Evolutionary conservation across 2,797 vertebrate species (phyloP).

Genomic region (Champsocephalus gunnari): DNA sequence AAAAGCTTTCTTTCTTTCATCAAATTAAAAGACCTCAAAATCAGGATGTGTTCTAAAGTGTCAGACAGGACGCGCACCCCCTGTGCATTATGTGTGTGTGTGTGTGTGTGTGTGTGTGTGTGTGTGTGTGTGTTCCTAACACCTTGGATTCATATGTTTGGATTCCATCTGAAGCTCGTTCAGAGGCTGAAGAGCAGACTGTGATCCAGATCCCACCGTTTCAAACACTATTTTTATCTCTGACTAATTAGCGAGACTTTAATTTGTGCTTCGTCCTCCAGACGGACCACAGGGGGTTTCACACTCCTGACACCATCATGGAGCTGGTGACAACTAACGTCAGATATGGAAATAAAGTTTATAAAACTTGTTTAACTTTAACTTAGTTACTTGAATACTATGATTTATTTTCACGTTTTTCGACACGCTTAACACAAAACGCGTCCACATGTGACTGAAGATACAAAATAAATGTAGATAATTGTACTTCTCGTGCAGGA

Average conservation of each 20-base stretch:
- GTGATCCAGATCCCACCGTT: constrained; percentile 67
- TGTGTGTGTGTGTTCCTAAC: neutral
- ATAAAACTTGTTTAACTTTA: neutral
- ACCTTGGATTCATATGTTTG: constrained; percentile 22
- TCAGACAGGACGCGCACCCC: neutral
- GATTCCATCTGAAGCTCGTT: neutral
- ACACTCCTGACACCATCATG: constrained; percentile 45
- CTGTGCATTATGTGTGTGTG: too few relatives aligned
- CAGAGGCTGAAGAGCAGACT: constrained; percentile 40
- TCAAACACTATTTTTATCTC: constrained; percentile 79
- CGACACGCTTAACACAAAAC: too few relatives aligned
- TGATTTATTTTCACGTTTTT: too few relatives aligned
- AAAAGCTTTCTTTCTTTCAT: too few relatives aligned
- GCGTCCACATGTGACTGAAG: too few relatives aligned
- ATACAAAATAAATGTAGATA: too few relatives aligned
- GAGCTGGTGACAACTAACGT: constrained; percentile 4
- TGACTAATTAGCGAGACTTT: constrained; percentile 76
- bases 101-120: neutral
- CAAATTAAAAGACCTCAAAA: too few relatives aligned
- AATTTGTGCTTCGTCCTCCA: constrained; percentile 75
- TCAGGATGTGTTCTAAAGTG: neutral
- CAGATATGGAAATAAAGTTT: neutral
- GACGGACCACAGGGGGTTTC: constrained; percentile 75
- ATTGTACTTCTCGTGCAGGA: too few relatives aligned
- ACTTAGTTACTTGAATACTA: too few relatives aligned